Percentiles rank a stretch among this genome's conserved stretches.
Conservation (phyloP, 2,888 invertebrate genomes). For the Amphiduros pacificus region DNA sequence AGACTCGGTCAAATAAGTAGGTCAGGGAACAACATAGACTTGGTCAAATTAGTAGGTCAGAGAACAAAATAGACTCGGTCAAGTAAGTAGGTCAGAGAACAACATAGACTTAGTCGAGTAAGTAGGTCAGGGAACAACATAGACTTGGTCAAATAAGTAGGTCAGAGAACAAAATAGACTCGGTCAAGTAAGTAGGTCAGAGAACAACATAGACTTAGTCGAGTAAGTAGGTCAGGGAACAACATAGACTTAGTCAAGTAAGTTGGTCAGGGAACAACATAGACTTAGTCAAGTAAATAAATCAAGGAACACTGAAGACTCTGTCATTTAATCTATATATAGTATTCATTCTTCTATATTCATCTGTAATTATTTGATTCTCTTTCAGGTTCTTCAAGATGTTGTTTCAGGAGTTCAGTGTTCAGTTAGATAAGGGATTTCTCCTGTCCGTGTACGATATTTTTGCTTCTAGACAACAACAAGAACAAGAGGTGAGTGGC, state of each 20-base stretch:
- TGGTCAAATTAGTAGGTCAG: too few relatives aligned
- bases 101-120: not conserved
- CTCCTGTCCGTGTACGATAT: conserved; percentile 68
- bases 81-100: conserved; percentile 43
- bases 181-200: too few relatives aligned
- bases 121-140: conserved; percentile 53
- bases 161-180: not conserved
- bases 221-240: conserved; percentile 44
- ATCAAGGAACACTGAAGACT: not conserved
- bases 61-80: conserved; percentile 53
- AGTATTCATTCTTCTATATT: not conserved
- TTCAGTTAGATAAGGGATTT: conserved; percentile 74
- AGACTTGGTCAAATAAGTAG: conserved; percentile 55
- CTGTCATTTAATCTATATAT: not conserved
- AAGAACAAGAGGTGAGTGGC: conserved; percentile 65
- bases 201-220: conserved; percentile 53
- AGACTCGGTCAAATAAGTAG: conserved; percentile 56
- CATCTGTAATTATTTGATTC: conserved; percentile 11
- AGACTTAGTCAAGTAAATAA: conserved; percentile 56
- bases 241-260: not conserved
- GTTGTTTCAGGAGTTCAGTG: conserved; percentile 69
- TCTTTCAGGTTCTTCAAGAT: conserved; percentile 65
- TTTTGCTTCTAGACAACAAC: conserved; percentile 66
- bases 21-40: not conserved
- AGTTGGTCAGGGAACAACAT: conserved; percentile 53